phyloP scores from a whole-genome alignment of 2,797 vertebrate species.

The Pempheris klunzingeri region DNA sequence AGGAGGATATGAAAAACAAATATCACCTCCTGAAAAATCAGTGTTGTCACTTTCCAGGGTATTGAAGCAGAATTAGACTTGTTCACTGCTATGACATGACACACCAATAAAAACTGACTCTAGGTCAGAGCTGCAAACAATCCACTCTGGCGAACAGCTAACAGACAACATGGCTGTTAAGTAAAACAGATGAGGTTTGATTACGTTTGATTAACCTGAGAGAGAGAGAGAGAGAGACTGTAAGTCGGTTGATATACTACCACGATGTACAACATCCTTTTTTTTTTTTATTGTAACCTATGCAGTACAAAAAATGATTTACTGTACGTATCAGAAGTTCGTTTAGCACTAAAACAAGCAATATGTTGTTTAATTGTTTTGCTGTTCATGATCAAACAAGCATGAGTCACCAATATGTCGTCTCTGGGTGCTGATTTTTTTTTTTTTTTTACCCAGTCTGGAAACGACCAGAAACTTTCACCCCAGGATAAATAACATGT shows the following conservation, averaged over 20 bases:
- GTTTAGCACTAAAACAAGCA: conserved; percentile 62
- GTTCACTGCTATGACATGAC: too few relatives aligned
- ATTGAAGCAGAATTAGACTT: neutral
- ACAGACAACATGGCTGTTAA: conserved; percentile 54
- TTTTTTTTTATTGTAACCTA: conserved; percentile 51
- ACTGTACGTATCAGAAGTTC: conserved; percentile 51
- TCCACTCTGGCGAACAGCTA: conserved; percentile 42
- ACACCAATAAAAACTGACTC: conserved; percentile 39
- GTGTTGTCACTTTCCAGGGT: conserved; percentile 18
- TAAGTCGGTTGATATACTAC: conserved; percentile 62
- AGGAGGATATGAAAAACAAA: too few relatives aligned
- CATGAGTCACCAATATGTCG: conserved; percentile 30
- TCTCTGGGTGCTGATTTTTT: conserved; percentile 24
- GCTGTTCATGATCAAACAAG: conserved; percentile 51
- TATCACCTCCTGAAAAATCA: conserved; percentile 29
- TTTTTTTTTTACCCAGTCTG: conserved; percentile 15
- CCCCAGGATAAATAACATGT: conserved; percentile 5
- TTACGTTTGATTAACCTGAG: conserved; percentile 79
- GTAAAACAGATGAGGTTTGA: conserved; percentile 70
- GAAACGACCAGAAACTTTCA: conserved; percentile 44
- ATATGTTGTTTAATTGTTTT: conserved; percentile 40
- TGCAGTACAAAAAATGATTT: conserved; percentile 53
- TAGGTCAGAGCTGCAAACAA: conserved; percentile 34
- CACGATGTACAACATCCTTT: conserved; percentile 66
- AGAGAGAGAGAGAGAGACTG: conserved; percentile 59